Conservation (phyloP, 2,113 vertebrate genomes). For the Odobenus rosmarus region DNA sequence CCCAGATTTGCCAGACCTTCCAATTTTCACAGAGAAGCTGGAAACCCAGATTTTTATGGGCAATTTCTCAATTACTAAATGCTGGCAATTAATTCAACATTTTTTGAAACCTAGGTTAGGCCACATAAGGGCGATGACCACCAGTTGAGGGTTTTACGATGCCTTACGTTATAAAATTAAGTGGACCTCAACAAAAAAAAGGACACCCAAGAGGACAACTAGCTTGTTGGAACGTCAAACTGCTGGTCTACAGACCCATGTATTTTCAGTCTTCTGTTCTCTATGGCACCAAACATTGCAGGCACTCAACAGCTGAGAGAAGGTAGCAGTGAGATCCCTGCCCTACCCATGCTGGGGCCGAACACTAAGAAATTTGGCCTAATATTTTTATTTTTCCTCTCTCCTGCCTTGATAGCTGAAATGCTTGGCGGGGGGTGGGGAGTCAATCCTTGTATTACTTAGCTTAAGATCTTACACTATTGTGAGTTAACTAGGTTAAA, state of each 20-base stretch:
- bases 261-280: background rate
- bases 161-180: conserved; percentile 42
- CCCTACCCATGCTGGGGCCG: background rate
- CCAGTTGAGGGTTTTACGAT: background rate
- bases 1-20: background rate
- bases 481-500: conserved; percentile 26
- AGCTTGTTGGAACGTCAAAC: background rate
- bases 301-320: background rate
- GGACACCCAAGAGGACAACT: background rate
- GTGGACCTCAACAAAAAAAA: background rate
- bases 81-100: conserved; percentile 9
- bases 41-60: background rate
- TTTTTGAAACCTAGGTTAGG: conserved; percentile 16
- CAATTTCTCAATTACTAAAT: conserved; percentile 30
- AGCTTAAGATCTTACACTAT: conserved; percentile 4
- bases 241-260: background rate
- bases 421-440: background rate
- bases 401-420: background rate
- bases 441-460: background rate
- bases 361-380: background rate
- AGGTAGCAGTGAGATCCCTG: background rate
- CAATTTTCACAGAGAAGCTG: background rate
- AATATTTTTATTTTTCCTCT: background rate
- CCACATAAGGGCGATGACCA: background rate
- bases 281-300: background rate